These are phyloP conservation scores for Nycticebus coucang DNA, from an alignment of 2,113 vertebrate genomes.

Conservation along the genomic window DNA sequence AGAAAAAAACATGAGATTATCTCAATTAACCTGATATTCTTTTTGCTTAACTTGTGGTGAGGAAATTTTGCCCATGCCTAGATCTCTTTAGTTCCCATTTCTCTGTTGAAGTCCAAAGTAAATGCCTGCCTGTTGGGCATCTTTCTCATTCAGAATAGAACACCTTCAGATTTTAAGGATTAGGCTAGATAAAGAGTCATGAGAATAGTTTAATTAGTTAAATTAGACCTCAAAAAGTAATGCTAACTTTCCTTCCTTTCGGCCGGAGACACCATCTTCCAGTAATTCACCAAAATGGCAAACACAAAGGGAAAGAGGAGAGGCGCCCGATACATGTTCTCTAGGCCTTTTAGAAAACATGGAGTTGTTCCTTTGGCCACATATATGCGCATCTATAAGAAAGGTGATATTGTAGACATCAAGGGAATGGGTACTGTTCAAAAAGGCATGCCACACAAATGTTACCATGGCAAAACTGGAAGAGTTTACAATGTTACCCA, in stretches of 20 bases:
- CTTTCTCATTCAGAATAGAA: background rate
- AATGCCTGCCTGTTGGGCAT: background rate
- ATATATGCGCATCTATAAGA: too few species aligned
- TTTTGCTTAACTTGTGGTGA: background rate
- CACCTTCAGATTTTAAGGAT: background rate
- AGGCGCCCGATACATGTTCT: too few species aligned
- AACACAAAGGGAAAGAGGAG: too few species aligned
- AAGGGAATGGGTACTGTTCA: too few species aligned
- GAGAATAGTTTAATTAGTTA: background rate
- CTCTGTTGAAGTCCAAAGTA: constrained; percentile 1
- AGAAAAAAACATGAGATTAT: background rate
- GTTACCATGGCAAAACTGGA: too few species aligned
- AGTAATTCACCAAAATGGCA: too few species aligned
- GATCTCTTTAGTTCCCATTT: background rate
- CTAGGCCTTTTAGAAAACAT: too few species aligned
- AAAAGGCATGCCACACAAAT: too few species aligned
- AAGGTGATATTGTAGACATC: too few species aligned
- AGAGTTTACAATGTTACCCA: too few species aligned
- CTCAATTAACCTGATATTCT: background rate
- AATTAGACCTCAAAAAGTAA: background rate
- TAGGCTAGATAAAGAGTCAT: background rate
- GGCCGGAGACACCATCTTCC: too few species aligned
- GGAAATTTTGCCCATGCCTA: background rate
- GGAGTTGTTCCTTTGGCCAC: too few species aligned
- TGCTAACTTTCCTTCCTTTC: background rate